Conservation (phyloP, 2,888 invertebrate species). For the Lissocephala sabroskyi region DNA sequence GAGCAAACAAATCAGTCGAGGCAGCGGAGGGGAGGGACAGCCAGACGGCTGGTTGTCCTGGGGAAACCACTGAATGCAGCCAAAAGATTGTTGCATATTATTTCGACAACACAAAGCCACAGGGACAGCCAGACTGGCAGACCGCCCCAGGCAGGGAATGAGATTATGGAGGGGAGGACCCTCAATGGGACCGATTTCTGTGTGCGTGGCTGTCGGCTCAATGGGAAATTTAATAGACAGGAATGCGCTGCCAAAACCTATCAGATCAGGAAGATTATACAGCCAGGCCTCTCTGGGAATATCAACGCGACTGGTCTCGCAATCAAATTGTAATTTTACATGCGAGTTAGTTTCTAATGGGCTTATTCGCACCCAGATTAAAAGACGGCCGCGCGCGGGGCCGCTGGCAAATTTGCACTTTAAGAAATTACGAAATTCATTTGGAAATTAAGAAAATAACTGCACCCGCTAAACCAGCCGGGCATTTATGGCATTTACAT, state of each 20-base stretch:
- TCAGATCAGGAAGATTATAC: conserved; percentile 1
- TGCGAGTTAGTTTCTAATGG: conserved; percentile 12
- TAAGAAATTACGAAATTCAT: no score
- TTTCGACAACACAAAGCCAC: conserved; percentile 17
- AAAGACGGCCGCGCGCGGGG: no score
- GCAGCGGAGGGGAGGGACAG: background rate
- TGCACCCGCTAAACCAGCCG: no score
- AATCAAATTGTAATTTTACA: conserved; percentile 20
- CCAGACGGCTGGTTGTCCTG: background rate
- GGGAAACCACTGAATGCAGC: conserved; percentile 34
- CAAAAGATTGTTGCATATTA: conserved; percentile 44
- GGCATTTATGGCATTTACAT: conserved; percentile 30
- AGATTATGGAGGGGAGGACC: background rate
- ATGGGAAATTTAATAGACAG: conserved; percentile 35
- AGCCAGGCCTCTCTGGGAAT: background rate
- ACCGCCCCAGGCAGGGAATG: background rate
- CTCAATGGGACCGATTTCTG: background rate
- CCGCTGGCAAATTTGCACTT: no score
- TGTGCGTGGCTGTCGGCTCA: no score
- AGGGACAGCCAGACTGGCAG: conserved; percentile 14
- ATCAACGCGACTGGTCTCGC: background rate
- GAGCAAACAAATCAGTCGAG: background rate
- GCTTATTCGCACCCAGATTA: no score
- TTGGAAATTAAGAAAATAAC: no score
- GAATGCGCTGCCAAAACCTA: conserved; percentile 5